Evolutionary conservation across 2,888 invertebrate species (phyloP), one percentile per base, ranked within the genome.

Genomic region (Acleris laterana): DNA sequence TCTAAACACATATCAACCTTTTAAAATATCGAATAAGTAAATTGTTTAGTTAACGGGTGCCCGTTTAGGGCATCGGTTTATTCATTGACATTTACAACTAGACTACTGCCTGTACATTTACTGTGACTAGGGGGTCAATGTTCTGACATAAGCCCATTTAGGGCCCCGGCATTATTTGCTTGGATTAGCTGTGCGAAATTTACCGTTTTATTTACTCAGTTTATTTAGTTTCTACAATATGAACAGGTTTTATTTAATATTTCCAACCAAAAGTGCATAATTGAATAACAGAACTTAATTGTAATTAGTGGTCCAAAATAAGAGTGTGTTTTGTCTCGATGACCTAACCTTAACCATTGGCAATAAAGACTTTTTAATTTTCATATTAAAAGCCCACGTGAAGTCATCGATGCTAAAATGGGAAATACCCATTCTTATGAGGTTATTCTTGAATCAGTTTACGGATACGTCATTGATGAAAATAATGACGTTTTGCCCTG

Each of bases 131-230:
- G 59, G 70, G 81, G 77, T 80, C 81, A 77, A 72, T 73, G 80
- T 70, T 72, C 83, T 63, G 65, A 51, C 71, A 68, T 75, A 74
- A 76, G 67, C 72, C 82, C 81, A 74, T 79, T 79, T 76, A 79
- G 79, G 80, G 83, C n/a, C 46, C 32, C 46, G 5, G 46, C 66
- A 20, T 2, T 66, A 66, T 66, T 66, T 62, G 51, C 56, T 57
- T 61, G 53, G 25, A 20, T 62, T 62, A 44, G 56, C 51, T 66
- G 62, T 62, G 57, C 46, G 51, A 62, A 66, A 51, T 57, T 62
- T 62, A 56, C 51, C 25, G 51, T 28, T 61, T 56, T 55, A 32
- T 46, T 46, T 46, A 46, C n/a, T 6, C 13, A 49, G 49, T 49
- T 4, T 38, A 9, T 38, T 25, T 38, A 38, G 38, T 38, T 38